These are phyloP conservation scores for Cosmia pyralina DNA, from an alignment of 2,888 invertebrate genomes.

Conservation along the genomic window DNA sequence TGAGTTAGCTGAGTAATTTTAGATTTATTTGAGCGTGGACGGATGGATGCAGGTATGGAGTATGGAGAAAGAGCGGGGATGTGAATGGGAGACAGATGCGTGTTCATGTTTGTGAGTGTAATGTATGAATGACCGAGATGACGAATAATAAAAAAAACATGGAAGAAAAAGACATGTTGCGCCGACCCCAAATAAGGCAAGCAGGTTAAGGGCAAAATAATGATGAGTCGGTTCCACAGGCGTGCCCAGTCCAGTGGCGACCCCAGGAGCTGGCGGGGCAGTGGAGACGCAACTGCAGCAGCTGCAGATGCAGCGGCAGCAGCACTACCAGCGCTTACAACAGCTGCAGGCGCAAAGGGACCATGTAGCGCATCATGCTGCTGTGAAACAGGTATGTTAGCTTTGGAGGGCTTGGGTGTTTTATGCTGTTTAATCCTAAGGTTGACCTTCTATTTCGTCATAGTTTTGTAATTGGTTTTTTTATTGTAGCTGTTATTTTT, in stretches of 20 bases:
- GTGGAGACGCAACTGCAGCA: slow-evolving; percentile 83
- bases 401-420: not conserved
- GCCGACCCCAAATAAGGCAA: not conserved
- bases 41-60: too few relatives aligned
- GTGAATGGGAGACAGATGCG: too few relatives aligned
- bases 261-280: slow-evolving; percentile 64
- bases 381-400: slow-evolving; percentile 79
- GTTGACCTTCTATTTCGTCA: not conserved
- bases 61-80: too few relatives aligned
- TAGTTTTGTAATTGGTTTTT: not conserved
- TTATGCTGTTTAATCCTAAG: not conserved
- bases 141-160: not conserved
- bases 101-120: too few relatives aligned
- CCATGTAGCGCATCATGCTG: slow-evolving; percentile 87
- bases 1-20: too few relatives aligned
- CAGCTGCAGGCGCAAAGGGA: slow-evolving; percentile 91
- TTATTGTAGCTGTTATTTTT: not conserved
- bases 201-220: not conserved
- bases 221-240: slow-evolving; percentile 66
- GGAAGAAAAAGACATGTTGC: not conserved
- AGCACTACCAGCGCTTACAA: slow-evolving; percentile 91
- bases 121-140: not conserved
- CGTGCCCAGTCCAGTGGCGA: slow-evolving; percentile 69
- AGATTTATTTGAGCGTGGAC: too few relatives aligned
- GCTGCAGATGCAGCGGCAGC: slow-evolving; percentile 90